A percentile compares a stretch with the other conserved stretches of the same genome.
Conservation (phyloP, 2,113 vertebrate species). For the Dipodomys merriami region DNA sequence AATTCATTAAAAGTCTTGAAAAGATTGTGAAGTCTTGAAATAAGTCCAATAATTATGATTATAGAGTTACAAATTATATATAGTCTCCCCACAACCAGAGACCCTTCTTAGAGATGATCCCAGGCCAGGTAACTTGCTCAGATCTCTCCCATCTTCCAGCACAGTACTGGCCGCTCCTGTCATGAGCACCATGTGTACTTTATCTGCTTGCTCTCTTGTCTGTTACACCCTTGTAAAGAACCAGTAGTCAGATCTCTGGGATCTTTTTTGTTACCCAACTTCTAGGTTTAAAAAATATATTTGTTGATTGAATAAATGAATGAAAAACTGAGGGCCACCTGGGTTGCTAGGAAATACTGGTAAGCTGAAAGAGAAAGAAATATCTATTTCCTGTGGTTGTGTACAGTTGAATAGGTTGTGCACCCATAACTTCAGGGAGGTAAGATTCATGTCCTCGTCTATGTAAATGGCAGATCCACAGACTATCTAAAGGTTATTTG, state of each 20-base stretch:
- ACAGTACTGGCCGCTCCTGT: neutral
- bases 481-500: neutral
- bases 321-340: neutral
- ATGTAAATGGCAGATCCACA: neutral
- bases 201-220: neutral
- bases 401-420: neutral
- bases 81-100: neutral
- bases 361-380: neutral
- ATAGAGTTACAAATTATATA: neutral
- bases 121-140: neutral
- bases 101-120: neutral
- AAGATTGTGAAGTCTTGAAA: neutral
- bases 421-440: neutral
- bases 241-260: neutral
- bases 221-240: neutral
- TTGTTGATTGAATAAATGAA: neutral
- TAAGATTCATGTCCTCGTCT: neutral
- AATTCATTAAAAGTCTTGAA: neutral
- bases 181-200: neutral
- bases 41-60: neutral
- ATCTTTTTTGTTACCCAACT: neutral
- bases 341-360: neutral
- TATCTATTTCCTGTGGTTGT: neutral
- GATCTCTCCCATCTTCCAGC: neutral
- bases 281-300: neutral